Conservation (phyloP, 2,113 vertebrate genomes). For the Petromus typicus region DNA sequence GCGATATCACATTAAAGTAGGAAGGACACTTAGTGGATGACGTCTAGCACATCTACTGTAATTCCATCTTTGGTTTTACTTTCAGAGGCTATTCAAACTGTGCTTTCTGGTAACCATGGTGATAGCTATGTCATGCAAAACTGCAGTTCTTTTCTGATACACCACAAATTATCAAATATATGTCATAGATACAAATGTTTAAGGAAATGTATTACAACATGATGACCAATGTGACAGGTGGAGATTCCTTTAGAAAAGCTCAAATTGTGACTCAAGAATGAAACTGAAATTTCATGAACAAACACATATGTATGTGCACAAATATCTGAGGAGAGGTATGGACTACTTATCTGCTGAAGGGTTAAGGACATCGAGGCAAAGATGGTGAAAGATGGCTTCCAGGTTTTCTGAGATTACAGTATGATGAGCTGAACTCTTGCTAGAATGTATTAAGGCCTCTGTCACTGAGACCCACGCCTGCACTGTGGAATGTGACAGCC, state of each 20-base stretch:
- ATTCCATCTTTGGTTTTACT: conserved; percentile 3
- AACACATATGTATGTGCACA: background rate
- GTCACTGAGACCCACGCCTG: background rate
- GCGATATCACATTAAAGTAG: background rate
- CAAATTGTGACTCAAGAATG: background rate
- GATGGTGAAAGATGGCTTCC: background rate
- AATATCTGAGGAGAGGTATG: background rate
- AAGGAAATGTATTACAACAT: background rate
- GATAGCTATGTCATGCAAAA: background rate
- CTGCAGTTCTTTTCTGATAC: background rate
- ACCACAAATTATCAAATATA: background rate
- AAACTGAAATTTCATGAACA: conserved; percentile 7
- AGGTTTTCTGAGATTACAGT: background rate
- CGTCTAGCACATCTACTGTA: background rate
- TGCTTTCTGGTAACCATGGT: background rate
- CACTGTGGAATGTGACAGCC: background rate
- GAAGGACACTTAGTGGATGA: background rate
- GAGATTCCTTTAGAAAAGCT: background rate
- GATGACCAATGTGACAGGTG: background rate
- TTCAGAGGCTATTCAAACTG: background rate
- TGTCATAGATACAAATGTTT: background rate
- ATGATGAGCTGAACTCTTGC: background rate
- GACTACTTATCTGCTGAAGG: background rate
- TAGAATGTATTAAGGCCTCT: background rate
- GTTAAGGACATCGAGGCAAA: background rate